Conservation (phyloP, 2,888 invertebrate genomes). For the Argyresthia goedartella region DNA sequence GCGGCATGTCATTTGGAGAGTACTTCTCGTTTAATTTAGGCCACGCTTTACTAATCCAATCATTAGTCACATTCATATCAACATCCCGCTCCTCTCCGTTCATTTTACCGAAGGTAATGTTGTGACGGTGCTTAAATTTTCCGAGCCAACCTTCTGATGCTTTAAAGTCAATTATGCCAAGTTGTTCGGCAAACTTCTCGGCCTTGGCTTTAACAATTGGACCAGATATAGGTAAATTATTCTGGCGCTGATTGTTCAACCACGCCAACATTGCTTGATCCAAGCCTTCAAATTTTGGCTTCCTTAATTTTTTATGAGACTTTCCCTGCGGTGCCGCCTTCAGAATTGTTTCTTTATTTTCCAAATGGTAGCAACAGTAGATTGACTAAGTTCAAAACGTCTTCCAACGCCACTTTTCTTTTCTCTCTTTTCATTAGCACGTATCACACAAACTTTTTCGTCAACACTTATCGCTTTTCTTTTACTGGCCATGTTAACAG, state of each 20-base stretch:
- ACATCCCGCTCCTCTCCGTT: conserved; percentile 12
- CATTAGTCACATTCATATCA: conserved; percentile 14
- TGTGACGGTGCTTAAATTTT: conserved; percentile 20
- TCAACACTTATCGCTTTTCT: too few species aligned
- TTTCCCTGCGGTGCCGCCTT: too few species aligned
- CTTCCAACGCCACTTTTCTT: conserved; percentile 11
- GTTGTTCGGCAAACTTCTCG: conserved; percentile 18
- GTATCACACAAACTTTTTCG: too few species aligned
- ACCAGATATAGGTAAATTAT: conserved; percentile 21
- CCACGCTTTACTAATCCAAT: conserved; percentile 20
- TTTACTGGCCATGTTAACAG: too few species aligned
- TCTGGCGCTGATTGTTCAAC: conserved; percentile 20
- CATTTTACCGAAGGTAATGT: conserved; percentile 17
- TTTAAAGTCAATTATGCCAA: conserved; percentile 18
- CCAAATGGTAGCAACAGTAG: conserved; percentile 20
- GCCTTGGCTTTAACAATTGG: conserved; percentile 12
- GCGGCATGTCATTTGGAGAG: conserved; percentile 15
- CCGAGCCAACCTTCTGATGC: conserved; percentile 23
- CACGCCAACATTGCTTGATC: conserved; percentile 20
- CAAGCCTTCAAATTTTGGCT: conserved; percentile 20
- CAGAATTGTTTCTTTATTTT: conserved; percentile 20
- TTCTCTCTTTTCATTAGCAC: conserved; percentile 13
- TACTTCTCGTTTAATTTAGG: conserved; percentile 16
- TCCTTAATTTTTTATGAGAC: conserved; percentile 21
- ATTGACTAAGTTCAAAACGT: conserved; percentile 16